Percentiles rank a stretch among this genome's conserved stretches.
These are phyloP conservation scores for Diplodus sargus DNA, from an alignment of 2,797 vertebrate genomes.

Conservation along the genomic window DNA sequence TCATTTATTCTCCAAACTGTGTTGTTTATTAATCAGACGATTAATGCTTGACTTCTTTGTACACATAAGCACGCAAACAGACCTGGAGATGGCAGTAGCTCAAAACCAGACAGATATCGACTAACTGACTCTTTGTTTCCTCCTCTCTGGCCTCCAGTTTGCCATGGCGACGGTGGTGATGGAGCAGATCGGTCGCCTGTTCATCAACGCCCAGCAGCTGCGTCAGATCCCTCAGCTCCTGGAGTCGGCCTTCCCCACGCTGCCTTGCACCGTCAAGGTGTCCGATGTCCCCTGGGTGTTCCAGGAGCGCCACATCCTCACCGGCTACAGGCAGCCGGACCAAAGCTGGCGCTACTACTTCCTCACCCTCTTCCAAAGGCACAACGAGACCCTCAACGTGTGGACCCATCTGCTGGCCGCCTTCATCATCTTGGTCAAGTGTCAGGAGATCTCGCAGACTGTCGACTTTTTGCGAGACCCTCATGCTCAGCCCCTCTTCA, in stretches of 20 bases:
- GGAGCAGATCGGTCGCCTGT: constrained; percentile 91
- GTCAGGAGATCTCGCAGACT: constrained; percentile 86
- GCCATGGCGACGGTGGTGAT: constrained; percentile 91
- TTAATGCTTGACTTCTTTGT: neutral
- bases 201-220: constrained; percentile 86
- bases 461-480: constrained; percentile 92
- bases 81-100: constrained; percentile 2
- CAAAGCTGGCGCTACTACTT: constrained; percentile 94
- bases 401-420: constrained; percentile 94
- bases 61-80: neutral
- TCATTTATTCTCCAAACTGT: neutral
- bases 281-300: constrained; percentile 91
- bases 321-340: constrained; percentile 91
- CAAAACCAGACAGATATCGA: constrained; percentile 28
- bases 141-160: constrained; percentile 56
- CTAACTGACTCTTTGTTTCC: constrained; percentile 35
- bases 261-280: constrained; percentile 90
- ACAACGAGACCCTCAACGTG: constrained; percentile 94
- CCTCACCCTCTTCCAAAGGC: constrained; percentile 93
- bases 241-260: constrained; percentile 83
- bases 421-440: constrained; percentile 89
- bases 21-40: neutral
- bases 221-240: constrained; percentile 87
- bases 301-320: constrained; percentile 92
- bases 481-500: constrained; percentile 92